Evolutionary conservation across 2,797 vertebrate species (phyloP).

Genomic region (Avahi laniger): DNA sequence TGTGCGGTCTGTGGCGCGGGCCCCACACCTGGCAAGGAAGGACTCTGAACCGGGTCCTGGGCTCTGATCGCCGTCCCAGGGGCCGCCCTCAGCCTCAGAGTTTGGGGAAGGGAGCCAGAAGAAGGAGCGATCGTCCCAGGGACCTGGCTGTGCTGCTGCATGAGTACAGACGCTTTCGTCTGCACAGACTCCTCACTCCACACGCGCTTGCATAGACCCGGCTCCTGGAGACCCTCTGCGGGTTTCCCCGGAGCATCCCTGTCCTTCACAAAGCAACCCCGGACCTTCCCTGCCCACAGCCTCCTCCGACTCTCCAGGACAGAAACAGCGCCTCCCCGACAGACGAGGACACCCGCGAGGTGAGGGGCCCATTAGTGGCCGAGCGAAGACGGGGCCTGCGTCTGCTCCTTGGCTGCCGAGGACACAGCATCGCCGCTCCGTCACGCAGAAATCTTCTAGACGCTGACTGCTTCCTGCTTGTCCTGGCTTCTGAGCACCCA

Average conservation of each 20-base stretch:
- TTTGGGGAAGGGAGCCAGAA: neutral
- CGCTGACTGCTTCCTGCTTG: accelerated
- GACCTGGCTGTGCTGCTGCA: accelerated
- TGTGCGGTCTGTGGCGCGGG: neutral
- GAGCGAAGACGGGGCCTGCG: accelerated
- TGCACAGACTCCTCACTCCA: accelerated
- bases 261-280: accelerated
- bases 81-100: neutral
- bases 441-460: accelerated
- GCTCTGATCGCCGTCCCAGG: neutral
- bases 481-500: neutral
- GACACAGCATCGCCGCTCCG: accelerated
- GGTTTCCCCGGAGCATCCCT: accelerated
- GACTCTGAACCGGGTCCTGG: neutral
- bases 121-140: accelerated
- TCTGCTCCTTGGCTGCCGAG: neutral
- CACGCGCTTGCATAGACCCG: neutral
- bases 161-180: accelerated
- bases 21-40: too few species aligned
- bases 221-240: too few species aligned
- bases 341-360: accelerated
- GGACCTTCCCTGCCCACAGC: neutral
- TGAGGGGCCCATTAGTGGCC: neutral
- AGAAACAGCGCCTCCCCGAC: accelerated
- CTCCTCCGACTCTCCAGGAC: neutral